Evolutionary conservation across 2,113 vertebrate species (phyloP).

Genomic region (Zosterops borbonicus): DNA sequence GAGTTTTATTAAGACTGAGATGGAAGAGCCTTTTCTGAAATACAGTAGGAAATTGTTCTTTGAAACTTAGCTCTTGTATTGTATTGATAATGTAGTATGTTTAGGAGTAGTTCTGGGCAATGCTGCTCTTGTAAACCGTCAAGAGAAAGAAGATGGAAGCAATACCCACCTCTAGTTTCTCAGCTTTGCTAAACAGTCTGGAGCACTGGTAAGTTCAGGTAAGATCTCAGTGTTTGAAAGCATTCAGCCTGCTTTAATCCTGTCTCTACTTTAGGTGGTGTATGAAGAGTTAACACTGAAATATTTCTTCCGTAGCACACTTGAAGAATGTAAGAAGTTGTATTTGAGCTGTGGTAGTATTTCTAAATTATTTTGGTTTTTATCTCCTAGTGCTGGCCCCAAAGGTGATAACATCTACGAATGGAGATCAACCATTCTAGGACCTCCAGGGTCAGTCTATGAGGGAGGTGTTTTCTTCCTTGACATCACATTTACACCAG

Average conservation of each 20-base stretch:
- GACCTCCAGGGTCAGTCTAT: slow-evolving; percentile 93
- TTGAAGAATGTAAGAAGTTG: not conserved
- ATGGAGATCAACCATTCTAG: slow-evolving; percentile 95
- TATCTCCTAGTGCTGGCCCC: slow-evolving; percentile 84
- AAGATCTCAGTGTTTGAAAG: not conserved
- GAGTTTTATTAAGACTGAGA: not conserved
- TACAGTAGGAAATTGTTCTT: not conserved
- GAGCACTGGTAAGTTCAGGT: not conserved
- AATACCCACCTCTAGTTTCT: not conserved
- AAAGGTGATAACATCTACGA: slow-evolving; percentile 97
- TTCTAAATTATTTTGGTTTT: not conserved
- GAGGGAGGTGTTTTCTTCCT: slow-evolving; percentile 96
- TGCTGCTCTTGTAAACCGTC: not conserved
- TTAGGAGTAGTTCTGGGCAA: not conserved
- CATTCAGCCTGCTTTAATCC: not conserved
- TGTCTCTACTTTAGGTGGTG: not conserved
- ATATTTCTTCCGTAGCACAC: not conserved
- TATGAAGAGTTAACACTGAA: not conserved
- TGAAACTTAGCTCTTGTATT: not conserved
- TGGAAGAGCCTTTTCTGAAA: not conserved
- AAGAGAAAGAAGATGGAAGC: not conserved
- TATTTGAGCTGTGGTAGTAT: not conserved
- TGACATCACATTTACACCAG: slow-evolving; percentile 93
- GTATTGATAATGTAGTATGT: not conserved
- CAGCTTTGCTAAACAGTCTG: not conserved